Percentiles rank a stretch among this genome's conserved stretches.
phyloP scores from a whole-genome alignment of 2,888 invertebrate species.

The Platerodrilus igneus region DNA sequence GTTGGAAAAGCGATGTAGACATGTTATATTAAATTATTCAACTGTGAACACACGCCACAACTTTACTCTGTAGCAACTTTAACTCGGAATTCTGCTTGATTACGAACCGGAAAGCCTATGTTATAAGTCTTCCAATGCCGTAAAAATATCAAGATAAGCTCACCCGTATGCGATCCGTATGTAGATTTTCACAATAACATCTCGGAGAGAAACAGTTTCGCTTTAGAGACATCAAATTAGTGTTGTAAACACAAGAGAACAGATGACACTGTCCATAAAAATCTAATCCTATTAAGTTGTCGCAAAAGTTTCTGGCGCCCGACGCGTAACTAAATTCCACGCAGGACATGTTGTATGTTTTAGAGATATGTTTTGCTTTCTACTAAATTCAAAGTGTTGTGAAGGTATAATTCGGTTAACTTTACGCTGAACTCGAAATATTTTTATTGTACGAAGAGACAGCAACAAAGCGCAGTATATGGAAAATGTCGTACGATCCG shows the following conservation, averaged over 20 bases:
- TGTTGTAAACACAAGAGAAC: constrained; percentile 42
- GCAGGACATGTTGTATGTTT: too few relatives aligned
- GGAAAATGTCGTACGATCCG: constrained; percentile 36
- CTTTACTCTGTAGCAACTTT: constrained; percentile 8
- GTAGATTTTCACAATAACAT: too few relatives aligned
- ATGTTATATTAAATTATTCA: constrained; percentile 23
- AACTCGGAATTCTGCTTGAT: constrained; percentile 13
- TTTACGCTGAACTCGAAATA: too few relatives aligned
- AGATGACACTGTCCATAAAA: constrained; percentile 48
- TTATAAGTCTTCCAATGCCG: too few relatives aligned
- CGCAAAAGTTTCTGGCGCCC: constrained; percentile 42
- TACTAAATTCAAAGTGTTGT: too few relatives aligned
- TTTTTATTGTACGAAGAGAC: constrained; percentile 13
- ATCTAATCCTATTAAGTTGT: constrained; percentile 48
- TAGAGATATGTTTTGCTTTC: too few relatives aligned
- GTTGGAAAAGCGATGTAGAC: constrained; percentile 18
- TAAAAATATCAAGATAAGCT: too few relatives aligned
- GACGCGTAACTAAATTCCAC: constrained; percentile 9
- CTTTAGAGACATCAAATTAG: constrained; percentile 35
- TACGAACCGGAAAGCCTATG: constrained; percentile 13
- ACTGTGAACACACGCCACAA: constrained; percentile 15
- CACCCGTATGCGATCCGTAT: too few relatives aligned
- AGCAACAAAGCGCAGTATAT: constrained; percentile 35
- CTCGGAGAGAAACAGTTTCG: too few relatives aligned
- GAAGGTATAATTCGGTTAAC: too few relatives aligned